Evolutionary conservation across 1,140 invertebrate genomes (phyloP).

Genomic region (Diploscapter pachys): DNA sequence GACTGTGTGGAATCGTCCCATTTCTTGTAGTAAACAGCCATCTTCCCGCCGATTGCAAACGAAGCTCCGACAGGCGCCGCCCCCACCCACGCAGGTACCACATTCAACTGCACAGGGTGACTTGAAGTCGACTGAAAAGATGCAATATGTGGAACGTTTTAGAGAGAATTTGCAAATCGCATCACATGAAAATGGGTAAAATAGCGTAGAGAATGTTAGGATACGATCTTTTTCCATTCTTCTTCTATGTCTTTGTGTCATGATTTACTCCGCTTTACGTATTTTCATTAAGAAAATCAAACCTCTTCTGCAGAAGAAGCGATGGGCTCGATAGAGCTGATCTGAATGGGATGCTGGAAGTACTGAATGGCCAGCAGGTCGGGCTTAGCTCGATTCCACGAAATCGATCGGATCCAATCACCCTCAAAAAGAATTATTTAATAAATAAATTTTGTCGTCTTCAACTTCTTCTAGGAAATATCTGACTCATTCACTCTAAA

Average conservation of each 20-base stretch:
- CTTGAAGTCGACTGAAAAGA: no score
- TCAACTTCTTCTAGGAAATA: no score
- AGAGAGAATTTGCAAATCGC: no score
- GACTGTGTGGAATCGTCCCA: slow-evolving; percentile 7
- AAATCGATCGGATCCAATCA: slow-evolving; percentile 10
- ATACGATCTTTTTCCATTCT: no score
- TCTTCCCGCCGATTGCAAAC: slow-evolving; percentile 1
- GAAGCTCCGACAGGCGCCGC: slow-evolving; percentile 10
- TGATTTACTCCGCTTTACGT: slow-evolving; percentile 2
- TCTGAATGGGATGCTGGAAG: slow-evolving; percentile 20
- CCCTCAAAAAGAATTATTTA: background rate
- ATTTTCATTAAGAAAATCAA: background rate
- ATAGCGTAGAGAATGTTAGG: no score
- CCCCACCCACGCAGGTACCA: slow-evolving; percentile 15
- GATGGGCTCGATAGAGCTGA: background rate
- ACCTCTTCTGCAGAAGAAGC: background rate
- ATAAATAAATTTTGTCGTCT: no score
- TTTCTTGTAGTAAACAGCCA: slow-evolving; percentile 11
- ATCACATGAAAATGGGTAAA: no score
- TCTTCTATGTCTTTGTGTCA: background rate
- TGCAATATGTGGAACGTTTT: no score
- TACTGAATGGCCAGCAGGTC: slow-evolving; percentile 20
- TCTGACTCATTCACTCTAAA: no score
- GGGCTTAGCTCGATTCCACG: slow-evolving; percentile 17
- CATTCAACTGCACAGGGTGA: no score